Evolutionary conservation across 1,140 invertebrate genomes (phyloP).

Genomic region (Drosophila tristis): DNA sequence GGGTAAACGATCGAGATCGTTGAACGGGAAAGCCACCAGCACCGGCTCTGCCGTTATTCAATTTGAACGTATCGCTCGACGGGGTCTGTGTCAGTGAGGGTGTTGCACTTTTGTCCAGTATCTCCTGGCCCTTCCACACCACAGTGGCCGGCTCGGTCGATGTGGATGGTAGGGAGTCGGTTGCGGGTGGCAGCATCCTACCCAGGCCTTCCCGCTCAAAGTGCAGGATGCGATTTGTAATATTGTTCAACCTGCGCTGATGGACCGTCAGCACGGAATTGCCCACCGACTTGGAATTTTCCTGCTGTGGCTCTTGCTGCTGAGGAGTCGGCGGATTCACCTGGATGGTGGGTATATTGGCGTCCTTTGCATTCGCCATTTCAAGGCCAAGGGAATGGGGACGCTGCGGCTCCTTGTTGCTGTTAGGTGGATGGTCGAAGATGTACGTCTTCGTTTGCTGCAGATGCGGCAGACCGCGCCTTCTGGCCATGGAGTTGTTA

Average conservation of each 20-base stretch:
- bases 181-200: neutral
- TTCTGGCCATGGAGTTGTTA: slow-evolving; percentile 21
- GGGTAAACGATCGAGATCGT: slow-evolving; percentile 87
- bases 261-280: slow-evolving; percentile 2
- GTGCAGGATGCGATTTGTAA: slow-evolving; percentile 55
- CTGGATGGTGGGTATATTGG: slow-evolving; percentile 60
- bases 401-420: slow-evolving; percentile 32
- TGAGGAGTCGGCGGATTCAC: slow-evolving; percentile 75
- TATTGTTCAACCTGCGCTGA: slow-evolving; percentile 50
- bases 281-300: neutral
- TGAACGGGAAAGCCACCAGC: slow-evolving; percentile 13
- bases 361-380: neutral
- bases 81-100: slow-evolving; percentile 23
- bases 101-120: slow-evolving; percentile 61
- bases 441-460: slow-evolving; percentile 60
- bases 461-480: slow-evolving; percentile 24
- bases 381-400: slow-evolving; percentile 30
- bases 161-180: too few relatives aligned
- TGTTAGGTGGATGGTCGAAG: slow-evolving; percentile 42
- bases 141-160: slow-evolving; percentile 4
- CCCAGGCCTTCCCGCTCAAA: slow-evolving; percentile 41
- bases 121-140: slow-evolving; percentile 43
- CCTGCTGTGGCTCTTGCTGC: neutral
- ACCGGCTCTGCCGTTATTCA: neutral
- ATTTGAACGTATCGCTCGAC: neutral